These are phyloP conservation scores for Limonius californicus DNA, from an alignment of 1,140 invertebrate genomes.

Conservation along the genomic window DNA sequence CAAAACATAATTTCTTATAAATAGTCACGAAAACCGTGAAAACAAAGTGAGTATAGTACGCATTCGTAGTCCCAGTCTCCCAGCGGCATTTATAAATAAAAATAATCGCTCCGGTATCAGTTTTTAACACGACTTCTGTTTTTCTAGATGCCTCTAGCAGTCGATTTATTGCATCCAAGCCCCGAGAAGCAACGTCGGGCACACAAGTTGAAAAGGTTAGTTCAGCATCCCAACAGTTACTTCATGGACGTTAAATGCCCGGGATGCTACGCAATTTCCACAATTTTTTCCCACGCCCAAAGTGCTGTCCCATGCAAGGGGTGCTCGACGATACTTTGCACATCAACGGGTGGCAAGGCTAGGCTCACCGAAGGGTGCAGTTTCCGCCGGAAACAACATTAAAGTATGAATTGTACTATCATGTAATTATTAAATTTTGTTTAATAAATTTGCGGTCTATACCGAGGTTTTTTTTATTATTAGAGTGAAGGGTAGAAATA, in stretches of 20 bases:
- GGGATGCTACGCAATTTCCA: slow-evolving; percentile 98
- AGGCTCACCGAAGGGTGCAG: slow-evolving; percentile 88
- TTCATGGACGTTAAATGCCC: slow-evolving; percentile 99
- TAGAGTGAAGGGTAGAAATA: no score
- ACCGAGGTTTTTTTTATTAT: no score
- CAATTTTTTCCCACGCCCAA: slow-evolving; percentile 98
- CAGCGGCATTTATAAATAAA: no score
- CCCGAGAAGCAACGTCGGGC: slow-evolving; percentile 88
- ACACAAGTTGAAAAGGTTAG: slow-evolving; percentile 90
- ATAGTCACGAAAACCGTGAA: not conserved
- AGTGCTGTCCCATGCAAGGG: slow-evolving; percentile 97
- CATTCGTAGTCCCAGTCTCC: no score
- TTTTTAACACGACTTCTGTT: not conserved
- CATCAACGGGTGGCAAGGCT: slow-evolving; percentile 97
- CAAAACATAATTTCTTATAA: not conserved
- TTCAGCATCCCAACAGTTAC: slow-evolving; percentile 98
- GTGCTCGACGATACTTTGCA: slow-evolving; percentile 96
- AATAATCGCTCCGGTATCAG: not conserved
- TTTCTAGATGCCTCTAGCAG: slow-evolving; percentile 79
- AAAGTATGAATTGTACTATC: slow-evolving; percentile 21
- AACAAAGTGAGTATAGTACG: not conserved
- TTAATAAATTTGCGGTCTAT: no score
- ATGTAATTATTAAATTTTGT: slow-evolving; percentile 13
- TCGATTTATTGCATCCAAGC: slow-evolving; percentile 94
- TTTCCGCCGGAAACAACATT: slow-evolving; percentile 47